Evolutionary conservation across 2,888 invertebrate genomes (phyloP), one percentile per base, ranked within the genome.

Genomic region (Orthonychiurus folsomi): DNA sequence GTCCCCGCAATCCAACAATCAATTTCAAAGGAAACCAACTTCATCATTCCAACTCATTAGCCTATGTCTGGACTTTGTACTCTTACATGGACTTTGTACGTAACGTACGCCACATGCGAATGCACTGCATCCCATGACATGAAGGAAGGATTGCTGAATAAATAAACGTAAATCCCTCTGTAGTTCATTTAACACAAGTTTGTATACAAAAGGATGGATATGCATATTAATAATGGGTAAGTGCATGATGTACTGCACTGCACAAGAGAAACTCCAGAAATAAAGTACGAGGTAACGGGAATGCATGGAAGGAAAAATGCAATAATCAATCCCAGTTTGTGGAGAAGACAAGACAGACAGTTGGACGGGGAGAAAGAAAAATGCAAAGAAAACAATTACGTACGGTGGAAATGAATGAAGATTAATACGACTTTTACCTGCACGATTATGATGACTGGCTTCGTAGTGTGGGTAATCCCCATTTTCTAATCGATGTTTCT

Each of bases 401-500:
- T 48, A n/a, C 48, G n/a, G 24, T 20, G 37, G 9, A 9, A 37
- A 37, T 5, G 25, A 55, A 62, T 52, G 9, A 55, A 53, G 56
- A 56, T 62, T 62, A 12, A 25, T 60, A 52, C 20, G 50, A 37
- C 28, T n/a, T n/a, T 65, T 67, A 73, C 72, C 72, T 56, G 69
- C 71, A 60, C 69, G 72, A 66, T 73, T 73, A 66, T 92, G 86
- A 79, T 92, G 92, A 77, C 92, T 92, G 77, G 92, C 92, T 79
- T 93, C 93, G 78, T 92, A 93, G 52, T 75, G 86, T 20, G 87
- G 82, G 80, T 91, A 93, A 77, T 92, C 93, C 52, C 92, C 91
- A 77, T 92, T 93, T 81, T 93, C 93, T 76, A 93, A 80, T 62
- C 93, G 86, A 77, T 90, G 91, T 79, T 93, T 93, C 84, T 94